Conservation (phyloP, 2,797 vertebrate species). For the Peromyscus nudipes region DNA sequence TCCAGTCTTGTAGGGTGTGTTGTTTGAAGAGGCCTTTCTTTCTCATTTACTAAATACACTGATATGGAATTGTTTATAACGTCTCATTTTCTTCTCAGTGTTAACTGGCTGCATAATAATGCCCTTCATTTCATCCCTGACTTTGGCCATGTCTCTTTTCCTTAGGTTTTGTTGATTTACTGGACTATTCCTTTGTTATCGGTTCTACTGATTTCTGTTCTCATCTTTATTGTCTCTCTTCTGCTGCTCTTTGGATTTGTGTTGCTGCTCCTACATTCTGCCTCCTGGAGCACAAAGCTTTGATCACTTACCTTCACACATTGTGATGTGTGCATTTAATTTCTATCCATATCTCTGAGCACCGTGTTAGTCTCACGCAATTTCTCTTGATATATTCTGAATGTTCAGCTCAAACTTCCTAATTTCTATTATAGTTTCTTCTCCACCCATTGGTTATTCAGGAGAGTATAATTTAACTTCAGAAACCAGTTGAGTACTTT, state of each 20-base stretch:
- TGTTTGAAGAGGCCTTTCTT: background rate
- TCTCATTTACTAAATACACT: background rate
- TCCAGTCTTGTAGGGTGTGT: background rate
- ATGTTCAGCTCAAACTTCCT: background rate
- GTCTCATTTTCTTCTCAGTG: conserved; percentile 9
- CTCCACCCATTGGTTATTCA: conserved; percentile 1
- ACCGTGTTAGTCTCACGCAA: background rate
- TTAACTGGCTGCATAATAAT: background rate
- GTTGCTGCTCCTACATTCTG: background rate
- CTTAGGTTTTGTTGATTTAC: background rate
- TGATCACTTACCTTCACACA: background rate
- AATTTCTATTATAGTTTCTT: conserved; percentile 40
- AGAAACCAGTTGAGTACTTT: background rate
- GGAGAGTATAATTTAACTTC: background rate
- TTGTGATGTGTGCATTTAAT: background rate
- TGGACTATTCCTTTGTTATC: background rate
- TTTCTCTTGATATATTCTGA: conserved; percentile 32
- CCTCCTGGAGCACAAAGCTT: background rate
- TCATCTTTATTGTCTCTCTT: background rate
- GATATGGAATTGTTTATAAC: background rate
- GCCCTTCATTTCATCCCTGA: background rate
- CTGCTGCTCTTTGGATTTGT: background rate
- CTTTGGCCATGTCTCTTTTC: background rate
- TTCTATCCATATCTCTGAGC: background rate
- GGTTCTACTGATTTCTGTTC: conserved; percentile 8